phyloP scores from a whole-genome alignment of 2,797 vertebrate species.

The Typhlichthys subterraneus region DNA sequence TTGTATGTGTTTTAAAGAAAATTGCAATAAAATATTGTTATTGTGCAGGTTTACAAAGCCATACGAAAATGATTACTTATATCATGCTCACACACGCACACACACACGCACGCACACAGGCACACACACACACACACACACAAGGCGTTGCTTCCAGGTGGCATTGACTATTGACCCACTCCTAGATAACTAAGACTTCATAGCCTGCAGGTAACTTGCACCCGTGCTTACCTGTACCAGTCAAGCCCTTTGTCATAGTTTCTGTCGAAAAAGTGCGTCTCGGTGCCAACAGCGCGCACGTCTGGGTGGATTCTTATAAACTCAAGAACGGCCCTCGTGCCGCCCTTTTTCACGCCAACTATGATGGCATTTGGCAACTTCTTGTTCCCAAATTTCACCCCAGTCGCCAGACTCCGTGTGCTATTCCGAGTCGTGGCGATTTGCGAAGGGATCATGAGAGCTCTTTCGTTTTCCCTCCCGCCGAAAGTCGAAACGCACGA shows the following conservation, averaged over 20 bases:
- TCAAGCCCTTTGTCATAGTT: conserved; percentile 88
- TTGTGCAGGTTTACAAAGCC: too few relatives aligned
- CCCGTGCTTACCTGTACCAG: conserved; percentile 88
- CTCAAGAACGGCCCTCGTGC: conserved; percentile 90
- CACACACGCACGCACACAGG: too few relatives aligned
- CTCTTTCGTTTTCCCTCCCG: conserved; percentile 17
- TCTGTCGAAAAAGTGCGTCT: conserved; percentile 92
- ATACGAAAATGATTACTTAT: too few relatives aligned
- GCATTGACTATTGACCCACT: too few relatives aligned
- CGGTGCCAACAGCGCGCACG: conserved; percentile 88
- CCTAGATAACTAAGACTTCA: too few relatives aligned
- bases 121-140: too few relatives aligned
- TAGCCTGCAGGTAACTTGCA: conserved; percentile 18
- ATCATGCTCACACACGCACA: too few relatives aligned
- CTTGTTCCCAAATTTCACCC: conserved; percentile 81
- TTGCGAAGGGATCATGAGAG: conserved; percentile 5
- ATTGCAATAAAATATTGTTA: too few relatives aligned
- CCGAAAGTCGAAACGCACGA: conserved; percentile 61
- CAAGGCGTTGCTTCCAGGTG: too few relatives aligned
- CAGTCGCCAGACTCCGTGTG: conserved; percentile 59
- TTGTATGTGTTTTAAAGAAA: too few relatives aligned
- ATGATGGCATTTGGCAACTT: conserved; percentile 89
- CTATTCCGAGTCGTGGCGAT: conserved; percentile 52
- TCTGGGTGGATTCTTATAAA: conserved; percentile 90
- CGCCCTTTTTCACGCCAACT: conserved; percentile 91